A percentile compares a stretch with the other conserved stretches of the same genome.
These are phyloP conservation scores for Ellobium chinense DNA, from an alignment of 2,888 invertebrate species.

Conservation along the genomic window DNA sequence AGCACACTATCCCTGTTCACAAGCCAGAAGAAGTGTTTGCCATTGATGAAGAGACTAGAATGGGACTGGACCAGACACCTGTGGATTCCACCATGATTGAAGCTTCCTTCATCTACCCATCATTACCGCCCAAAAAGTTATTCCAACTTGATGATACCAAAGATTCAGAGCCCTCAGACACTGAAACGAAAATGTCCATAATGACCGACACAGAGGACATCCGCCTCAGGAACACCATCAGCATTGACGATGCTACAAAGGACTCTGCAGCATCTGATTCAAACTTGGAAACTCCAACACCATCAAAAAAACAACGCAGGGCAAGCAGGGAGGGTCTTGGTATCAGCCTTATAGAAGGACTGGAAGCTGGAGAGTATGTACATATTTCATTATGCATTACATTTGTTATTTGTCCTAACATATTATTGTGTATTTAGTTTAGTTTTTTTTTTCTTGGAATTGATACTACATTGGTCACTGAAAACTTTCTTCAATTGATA, in stretches of 20 bases:
- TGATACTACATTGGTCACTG: no score
- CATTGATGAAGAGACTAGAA: slow-evolving; percentile 52
- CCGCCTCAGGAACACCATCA: slow-evolving; percentile 43
- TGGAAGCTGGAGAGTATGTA: slow-evolving; percentile 38
- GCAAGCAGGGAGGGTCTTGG: slow-evolving; percentile 33
- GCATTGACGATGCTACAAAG: slow-evolving; percentile 44
- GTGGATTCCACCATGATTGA: slow-evolving; percentile 6
- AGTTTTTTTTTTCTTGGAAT: no score
- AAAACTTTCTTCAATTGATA: no score
- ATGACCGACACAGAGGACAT: slow-evolving; percentile 45
- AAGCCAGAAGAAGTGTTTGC: slow-evolving; percentile 45
- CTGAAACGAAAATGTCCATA: slow-evolving; percentile 42
- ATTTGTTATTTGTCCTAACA: no score
- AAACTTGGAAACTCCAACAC: slow-evolving; percentile 30
- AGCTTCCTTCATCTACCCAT: slow-evolving; percentile 19
- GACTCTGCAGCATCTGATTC: slow-evolving; percentile 44
- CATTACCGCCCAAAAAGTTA: slow-evolving; percentile 40
- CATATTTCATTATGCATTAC: no score
- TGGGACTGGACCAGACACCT: slow-evolving; percentile 48
- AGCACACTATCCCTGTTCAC: slow-evolving; percentile 1
- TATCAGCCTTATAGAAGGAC: slow-evolving; percentile 21
- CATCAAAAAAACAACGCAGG: slow-evolving; percentile 17
- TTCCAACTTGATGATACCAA: slow-evolving; percentile 42
- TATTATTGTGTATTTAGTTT: no score
- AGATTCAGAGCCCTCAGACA: slow-evolving; percentile 37